A percentile compares a stretch with the other conserved stretches of the same genome.
Conservation (phyloP, 2,113 vertebrate genomes). For the Heliornis fulica region DNA sequence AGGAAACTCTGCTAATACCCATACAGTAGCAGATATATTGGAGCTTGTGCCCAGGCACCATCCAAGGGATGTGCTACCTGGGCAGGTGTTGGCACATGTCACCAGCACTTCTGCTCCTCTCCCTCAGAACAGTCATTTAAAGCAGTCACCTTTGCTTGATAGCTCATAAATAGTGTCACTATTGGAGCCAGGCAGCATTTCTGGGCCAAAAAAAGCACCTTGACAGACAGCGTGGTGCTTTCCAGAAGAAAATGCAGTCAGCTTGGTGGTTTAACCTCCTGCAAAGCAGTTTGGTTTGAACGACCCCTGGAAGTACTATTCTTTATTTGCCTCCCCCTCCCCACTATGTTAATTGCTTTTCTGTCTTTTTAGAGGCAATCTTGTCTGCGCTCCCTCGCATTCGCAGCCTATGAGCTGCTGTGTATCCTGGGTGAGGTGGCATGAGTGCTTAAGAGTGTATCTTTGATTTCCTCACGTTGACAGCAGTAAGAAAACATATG, state of each 20-base stretch:
- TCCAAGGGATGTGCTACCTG: neutral
- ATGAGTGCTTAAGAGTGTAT: neutral
- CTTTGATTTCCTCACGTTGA: neutral
- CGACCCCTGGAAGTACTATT: neutral
- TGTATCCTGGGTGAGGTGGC: fast-evolving
- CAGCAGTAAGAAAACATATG: neutral
- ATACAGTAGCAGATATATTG: neutral
- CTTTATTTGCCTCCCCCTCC: neutral
- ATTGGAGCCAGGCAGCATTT: neutral
- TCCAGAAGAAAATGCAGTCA: neutral
- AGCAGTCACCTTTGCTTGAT: neutral
- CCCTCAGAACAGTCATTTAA: neutral
- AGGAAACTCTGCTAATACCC: neutral
- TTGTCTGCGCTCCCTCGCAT: neutral
- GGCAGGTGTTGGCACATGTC: neutral
- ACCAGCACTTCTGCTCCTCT: neutral
- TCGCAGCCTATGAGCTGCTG: neutral
- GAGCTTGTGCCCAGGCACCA: neutral
- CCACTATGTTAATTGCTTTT: neutral
- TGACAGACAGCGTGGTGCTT: neutral
- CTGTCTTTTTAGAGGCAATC: neutral
- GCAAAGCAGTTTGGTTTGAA: neutral
- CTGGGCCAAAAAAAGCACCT: neutral
- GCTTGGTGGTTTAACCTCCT: neutral
- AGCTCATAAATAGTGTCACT: neutral